Conservation (phyloP, 2,888 invertebrate species). For the Cheilosia soror region DNA sequence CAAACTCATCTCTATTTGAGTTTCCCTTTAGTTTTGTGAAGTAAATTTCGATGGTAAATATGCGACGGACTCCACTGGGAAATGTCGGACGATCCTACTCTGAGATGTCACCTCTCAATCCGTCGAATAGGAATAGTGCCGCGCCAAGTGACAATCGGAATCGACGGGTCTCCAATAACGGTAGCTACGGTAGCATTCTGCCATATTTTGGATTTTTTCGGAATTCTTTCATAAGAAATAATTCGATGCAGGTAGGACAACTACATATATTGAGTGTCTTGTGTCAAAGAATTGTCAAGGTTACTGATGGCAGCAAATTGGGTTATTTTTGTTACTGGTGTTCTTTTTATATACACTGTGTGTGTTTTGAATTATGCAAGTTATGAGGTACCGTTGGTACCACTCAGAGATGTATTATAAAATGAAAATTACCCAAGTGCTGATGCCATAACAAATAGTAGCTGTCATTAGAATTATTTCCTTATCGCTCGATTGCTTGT, state of each 20-base stretch:
- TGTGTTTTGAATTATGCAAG: too few relatives aligned
- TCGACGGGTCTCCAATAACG: constrained; percentile 75
- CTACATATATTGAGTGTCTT: too few relatives aligned
- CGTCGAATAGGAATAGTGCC: constrained; percentile 65
- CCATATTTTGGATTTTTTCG: constrained; percentile 82
- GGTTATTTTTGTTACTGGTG: too few relatives aligned
- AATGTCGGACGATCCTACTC: constrained; percentile 81
- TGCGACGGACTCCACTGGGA: constrained; percentile 79
- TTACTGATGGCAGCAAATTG: too few relatives aligned
- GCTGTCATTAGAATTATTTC: too few relatives aligned
- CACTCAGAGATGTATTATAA: too few relatives aligned
- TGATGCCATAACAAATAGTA: too few relatives aligned
- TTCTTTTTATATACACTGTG: too few relatives aligned
- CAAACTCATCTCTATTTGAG: constrained; percentile 36
- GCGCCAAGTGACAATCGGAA: constrained; percentile 65
- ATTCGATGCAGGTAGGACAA: constrained; percentile 80
- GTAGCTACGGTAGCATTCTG: constrained; percentile 82
- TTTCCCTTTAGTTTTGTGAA: constrained; percentile 37
- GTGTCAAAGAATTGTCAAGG: too few relatives aligned
- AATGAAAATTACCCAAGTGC: too few relatives aligned
- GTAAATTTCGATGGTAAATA: constrained; percentile 61
- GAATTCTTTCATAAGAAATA: constrained; percentile 79
- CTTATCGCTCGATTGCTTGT: too few relatives aligned
- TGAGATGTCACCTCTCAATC: constrained; percentile 83
- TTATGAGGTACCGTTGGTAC: too few relatives aligned